Percentiles rank a stretch among this genome's conserved stretches.
Evolutionary conservation across 1,140 invertebrate species (phyloP).

Genomic region (Macrosteles quadrilineatus): DNA sequence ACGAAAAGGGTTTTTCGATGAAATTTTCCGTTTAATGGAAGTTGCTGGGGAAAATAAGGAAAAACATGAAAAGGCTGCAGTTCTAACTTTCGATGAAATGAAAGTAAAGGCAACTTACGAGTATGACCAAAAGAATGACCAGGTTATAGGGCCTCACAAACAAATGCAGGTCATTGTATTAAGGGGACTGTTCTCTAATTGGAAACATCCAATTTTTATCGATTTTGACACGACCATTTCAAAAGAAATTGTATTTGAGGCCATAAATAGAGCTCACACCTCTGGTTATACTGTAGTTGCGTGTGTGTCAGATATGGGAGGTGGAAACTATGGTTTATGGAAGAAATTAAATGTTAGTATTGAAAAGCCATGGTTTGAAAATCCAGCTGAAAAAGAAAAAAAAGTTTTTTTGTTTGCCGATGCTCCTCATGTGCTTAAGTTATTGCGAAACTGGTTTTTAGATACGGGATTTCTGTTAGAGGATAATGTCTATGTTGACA

Average conservation of each 20-base stretch:
- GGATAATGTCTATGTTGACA: slow-evolving; percentile 31
- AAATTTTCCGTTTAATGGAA: slow-evolving; percentile 33
- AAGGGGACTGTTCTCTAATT: slow-evolving; percentile 45
- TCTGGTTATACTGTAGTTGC: too few relatives aligned
- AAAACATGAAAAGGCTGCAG: too few relatives aligned
- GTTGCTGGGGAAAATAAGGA: slow-evolving; percentile 32
- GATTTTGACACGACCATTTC: too few relatives aligned
- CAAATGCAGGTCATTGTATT: too few relatives aligned
- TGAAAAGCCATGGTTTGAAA: slow-evolving; percentile 34
- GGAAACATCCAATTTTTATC: too few relatives aligned
- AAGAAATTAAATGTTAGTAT: slow-evolving; percentile 40
- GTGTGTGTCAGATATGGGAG: too few relatives aligned
- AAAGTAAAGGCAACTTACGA: slow-evolving; percentile 45
- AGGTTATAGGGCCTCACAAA: too few relatives aligned
- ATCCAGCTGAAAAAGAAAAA: slow-evolving; percentile 36
- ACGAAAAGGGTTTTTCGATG: slow-evolving; percentile 30
- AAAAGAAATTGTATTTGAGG: too few relatives aligned
- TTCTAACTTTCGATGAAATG: too few relatives aligned
- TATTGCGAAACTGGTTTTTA: slow-evolving; percentile 44
- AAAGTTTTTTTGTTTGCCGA: slow-evolving; percentile 42
- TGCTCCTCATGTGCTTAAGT: slow-evolving; percentile 44
- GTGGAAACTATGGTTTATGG: too few relatives aligned
- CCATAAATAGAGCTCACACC: too few relatives aligned
- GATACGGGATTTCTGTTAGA: slow-evolving; percentile 41
- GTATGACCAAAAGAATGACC: too few relatives aligned